Evolutionary conservation across 2,888 invertebrate species (phyloP).

Genomic region (Protonemura montana): DNA sequence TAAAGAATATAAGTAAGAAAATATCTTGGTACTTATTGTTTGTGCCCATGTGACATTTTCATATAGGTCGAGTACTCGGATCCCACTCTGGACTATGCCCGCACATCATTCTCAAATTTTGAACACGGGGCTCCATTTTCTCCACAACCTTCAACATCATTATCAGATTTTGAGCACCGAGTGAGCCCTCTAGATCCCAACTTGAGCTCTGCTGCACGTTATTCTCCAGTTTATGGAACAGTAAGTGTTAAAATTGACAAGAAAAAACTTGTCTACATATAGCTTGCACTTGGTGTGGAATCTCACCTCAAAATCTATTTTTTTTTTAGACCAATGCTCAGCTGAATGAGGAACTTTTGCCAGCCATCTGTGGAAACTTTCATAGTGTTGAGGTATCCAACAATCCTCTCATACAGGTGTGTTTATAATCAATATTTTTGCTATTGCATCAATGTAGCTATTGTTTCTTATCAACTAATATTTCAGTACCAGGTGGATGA

Average conservation of each 20-base stretch:
- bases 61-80: constrained; percentile 48
- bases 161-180: constrained; percentile 48
- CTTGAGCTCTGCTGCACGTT: constrained; percentile 67
- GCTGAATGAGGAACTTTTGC: neutral
- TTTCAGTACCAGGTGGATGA: neutral
- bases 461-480: neutral
- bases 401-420: neutral
- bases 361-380: neutral
- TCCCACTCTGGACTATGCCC: constrained; percentile 44
- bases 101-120: constrained; percentile 45
- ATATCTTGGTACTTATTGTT: too few relatives aligned
- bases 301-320: too few relatives aligned
- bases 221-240: constrained; percentile 64
- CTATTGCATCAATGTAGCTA: neutral
- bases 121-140: constrained; percentile 48
- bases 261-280: too few relatives aligned
- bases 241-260: neutral
- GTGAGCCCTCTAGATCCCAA: constrained; percentile 54
- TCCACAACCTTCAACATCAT: constrained; percentile 47
- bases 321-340: neutral
- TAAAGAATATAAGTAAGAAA: neutral
- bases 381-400: neutral
- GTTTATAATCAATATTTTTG: neutral
- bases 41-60: neutral
- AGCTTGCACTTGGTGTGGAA: too few relatives aligned